Percentiles rank a stretch among this genome's conserved stretches.
These are phyloP conservation scores for Marasmarcha lunaedactyla DNA, from an alignment of 2,888 invertebrate genomes.

Conservation along the genomic window DNA sequence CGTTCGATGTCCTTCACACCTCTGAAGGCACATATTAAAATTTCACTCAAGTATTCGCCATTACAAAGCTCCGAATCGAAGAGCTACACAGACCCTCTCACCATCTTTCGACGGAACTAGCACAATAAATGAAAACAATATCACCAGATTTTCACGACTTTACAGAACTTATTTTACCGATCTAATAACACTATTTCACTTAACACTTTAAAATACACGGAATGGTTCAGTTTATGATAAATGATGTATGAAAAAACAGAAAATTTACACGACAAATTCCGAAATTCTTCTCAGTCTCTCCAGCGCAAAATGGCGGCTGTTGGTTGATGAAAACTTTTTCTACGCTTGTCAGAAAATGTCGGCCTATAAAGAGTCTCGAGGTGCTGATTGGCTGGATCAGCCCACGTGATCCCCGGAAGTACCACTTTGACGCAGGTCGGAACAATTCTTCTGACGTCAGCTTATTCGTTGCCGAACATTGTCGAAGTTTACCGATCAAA, in stretches of 20 bases:
- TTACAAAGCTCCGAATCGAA: conserved; percentile 79
- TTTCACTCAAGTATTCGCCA: conserved; percentile 83
- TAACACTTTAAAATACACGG: conserved; percentile 72
- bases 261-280: conserved; percentile 79
- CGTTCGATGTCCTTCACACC: conserved; percentile 78
- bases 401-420: conserved; percentile 68
- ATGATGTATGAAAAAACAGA: conserved; percentile 72
- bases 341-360: conserved; percentile 91
- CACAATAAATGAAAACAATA: conserved; percentile 79
- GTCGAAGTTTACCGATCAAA: conserved; percentile 43
- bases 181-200: conserved; percentile 62
- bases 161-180: conserved; percentile 56
- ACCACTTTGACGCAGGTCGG: conserved; percentile 54
- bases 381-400: conserved; percentile 47
- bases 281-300: conserved; percentile 82
- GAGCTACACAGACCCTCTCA: conserved; percentile 79
- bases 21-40: conserved; percentile 82
- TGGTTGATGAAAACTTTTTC: conserved; percentile 95
- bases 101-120: conserved; percentile 80
- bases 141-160: conserved; percentile 68
- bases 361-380: conserved; percentile 56
- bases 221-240: conserved; percentile 67
- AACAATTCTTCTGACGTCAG: conserved; percentile 60
- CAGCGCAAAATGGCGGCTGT: conserved; percentile 95
- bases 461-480: conserved; percentile 41